A percentile compares a stretch with the other conserved stretches of the same genome.
These are phyloP conservation scores for Formica aserva DNA, from an alignment of 2,888 invertebrate genomes.

Conservation along the genomic window DNA sequence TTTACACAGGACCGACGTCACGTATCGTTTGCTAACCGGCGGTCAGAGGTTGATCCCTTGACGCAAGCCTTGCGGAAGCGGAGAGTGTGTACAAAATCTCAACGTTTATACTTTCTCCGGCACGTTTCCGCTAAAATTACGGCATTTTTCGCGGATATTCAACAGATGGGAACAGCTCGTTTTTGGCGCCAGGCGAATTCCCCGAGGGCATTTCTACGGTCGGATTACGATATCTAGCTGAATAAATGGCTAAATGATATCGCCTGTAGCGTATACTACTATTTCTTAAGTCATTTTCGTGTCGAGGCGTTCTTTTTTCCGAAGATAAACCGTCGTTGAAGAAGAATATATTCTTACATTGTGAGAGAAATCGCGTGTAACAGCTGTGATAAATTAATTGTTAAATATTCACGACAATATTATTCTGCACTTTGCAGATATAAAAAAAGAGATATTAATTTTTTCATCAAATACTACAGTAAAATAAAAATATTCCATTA, in stretches of 20 bases:
- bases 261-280: conserved; percentile 40
- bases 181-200: conserved; percentile 38
- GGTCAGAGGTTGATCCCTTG: conserved; percentile 60
- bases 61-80: conserved; percentile 49
- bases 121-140: conserved; percentile 43
- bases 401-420: not conserved
- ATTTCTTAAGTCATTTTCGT: conserved; percentile 43
- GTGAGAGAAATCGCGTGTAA: not conserved
- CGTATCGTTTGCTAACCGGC: conserved; percentile 65
- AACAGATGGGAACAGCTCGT: conserved; percentile 55
- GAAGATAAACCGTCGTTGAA: not conserved
- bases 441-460: not conserved
- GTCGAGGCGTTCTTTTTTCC: conserved; percentile 20
- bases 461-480: not conserved
- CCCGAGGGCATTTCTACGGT: conserved; percentile 38
- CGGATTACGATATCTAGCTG: conserved; percentile 48
- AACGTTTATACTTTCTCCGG: conserved; percentile 49
- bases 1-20: conserved; percentile 45
- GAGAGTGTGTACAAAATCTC: conserved; percentile 54
- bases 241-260: conserved; percentile 55
- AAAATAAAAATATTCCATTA: conserved; percentile 8
- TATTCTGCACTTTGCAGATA: not conserved
- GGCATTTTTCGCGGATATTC: conserved; percentile 56
- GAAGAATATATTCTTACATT: not conserved
- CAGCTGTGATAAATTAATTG: conserved; percentile 11